Percentiles rank a stretch among this genome's conserved stretches.
Evolutionary conservation across 2,888 invertebrate species (phyloP).

Genomic region (Galeruca laticollis): DNA sequence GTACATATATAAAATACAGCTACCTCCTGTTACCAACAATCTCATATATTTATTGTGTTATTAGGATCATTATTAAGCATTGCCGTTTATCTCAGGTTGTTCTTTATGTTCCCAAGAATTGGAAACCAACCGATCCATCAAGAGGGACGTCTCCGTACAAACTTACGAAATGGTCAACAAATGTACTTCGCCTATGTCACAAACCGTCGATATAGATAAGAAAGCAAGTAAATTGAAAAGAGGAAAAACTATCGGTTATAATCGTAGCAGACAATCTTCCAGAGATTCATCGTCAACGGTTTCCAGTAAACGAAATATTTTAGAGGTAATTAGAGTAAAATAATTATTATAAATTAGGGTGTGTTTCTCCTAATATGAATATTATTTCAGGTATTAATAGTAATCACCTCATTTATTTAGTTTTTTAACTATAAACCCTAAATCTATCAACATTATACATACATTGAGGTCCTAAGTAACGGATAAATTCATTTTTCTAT

Average conservation of each 20-base stretch:
- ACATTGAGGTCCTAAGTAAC: too few relatives aligned
- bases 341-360: neutral
- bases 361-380: neutral
- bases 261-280: constrained; percentile 31
- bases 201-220: constrained; percentile 49
- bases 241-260: constrained; percentile 27
- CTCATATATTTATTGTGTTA: too few relatives aligned
- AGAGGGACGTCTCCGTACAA: constrained; percentile 70
- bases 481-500: too few relatives aligned
- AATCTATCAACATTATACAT: too few relatives aligned
- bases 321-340: constrained; percentile 9
- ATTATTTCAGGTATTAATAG: neutral
- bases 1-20: too few relatives aligned
- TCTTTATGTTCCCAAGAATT: constrained; percentile 1
- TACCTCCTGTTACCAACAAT: too few relatives aligned
- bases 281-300: constrained; percentile 20
- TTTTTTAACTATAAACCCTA: too few relatives aligned
- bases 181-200: constrained; percentile 63
- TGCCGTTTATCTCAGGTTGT: constrained; percentile 5
- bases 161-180: constrained; percentile 67
- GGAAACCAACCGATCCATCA: constrained; percentile 36
- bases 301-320: constrained; percentile 17
- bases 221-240: constrained; percentile 38
- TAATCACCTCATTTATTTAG: neutral
- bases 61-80: neutral